Conservation (phyloP, 1,140 invertebrate species). For the Papilio aristodemus region DNA sequence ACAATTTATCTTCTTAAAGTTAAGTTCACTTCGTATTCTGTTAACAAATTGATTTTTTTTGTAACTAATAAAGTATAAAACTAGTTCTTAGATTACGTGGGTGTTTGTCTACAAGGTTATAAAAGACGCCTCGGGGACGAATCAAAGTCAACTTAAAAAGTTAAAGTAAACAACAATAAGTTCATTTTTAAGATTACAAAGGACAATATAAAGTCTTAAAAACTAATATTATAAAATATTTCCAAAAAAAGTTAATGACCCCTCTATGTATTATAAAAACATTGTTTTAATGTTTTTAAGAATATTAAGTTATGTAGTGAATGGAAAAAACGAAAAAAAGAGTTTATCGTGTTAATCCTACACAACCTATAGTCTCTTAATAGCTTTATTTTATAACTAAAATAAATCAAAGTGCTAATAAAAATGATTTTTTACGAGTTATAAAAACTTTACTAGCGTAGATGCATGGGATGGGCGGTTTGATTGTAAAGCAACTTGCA, state of each 20-base stretch:
- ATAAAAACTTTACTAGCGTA: background rate
- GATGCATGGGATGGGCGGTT: background rate
- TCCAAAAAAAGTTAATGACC: too few species aligned
- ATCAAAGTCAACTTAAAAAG: background rate
- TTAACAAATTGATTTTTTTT: background rate
- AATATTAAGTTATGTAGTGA: too few species aligned
- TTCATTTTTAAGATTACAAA: background rate
- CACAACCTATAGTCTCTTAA: background rate
- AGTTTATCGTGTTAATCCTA: background rate
- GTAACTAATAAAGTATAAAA: background rate
- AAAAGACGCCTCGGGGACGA: background rate
- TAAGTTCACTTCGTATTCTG: background rate
- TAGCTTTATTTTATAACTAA: background rate
- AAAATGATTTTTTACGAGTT: slow-evolving; percentile 15
- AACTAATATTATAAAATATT: background rate
- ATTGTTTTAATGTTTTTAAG: too few species aligned
- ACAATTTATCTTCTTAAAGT: background rate
- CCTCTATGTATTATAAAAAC: too few species aligned
- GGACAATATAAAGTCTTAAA: background rate
- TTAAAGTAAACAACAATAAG: background rate
- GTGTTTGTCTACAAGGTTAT: background rate
- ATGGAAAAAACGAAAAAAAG: too few species aligned
- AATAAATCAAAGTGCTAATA: background rate
- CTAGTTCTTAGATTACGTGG: background rate
- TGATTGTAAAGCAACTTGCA: background rate